Base-by-base conservation (phyloP, 2,888 invertebrate species). In the Aphodius granarius region DNA sequence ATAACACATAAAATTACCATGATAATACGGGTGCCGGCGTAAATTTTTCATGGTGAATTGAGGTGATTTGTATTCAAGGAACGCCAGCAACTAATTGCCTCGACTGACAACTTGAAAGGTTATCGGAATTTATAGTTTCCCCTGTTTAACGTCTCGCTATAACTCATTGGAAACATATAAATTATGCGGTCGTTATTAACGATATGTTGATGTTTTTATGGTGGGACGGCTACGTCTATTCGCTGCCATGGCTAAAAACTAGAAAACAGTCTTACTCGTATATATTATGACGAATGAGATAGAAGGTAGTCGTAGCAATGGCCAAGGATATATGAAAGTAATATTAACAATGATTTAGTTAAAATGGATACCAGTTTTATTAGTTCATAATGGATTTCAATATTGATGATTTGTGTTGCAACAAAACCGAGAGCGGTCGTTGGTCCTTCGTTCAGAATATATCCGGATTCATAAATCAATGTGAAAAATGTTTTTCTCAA, bases 131-230 rank as follows among this genome's bases (percentile, higher is more conserved):
- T 43, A 43, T 43, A 43, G 43, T 43, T 43, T 43, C 43, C 43
- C 43, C 43, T 43, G 43, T 43, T 43, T 43, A 43, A 43, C 43
- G 43, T 43, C 43, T 43, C 43, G 43, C 43, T 13, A 43, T 65
- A 65, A 65, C 65, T 65, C 65, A 65, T 65, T 65, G 18, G 18
- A 65, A 65, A 18, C 65, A 65, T 65, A 65, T 19, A 65, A 16
- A 65, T 18, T 65, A 18, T 19, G 65, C 1, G 43, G 6, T 16
- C 65, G 65, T 65, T 65, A 19, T 65, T 18, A 18, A 65, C 65
- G 18, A 18, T 65, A 65, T 18, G 65, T 65, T 65, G 18, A 43
- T 43, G 43, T 43, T 43, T 43, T 43, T 43, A 43, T 43, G 43
- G 4, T 15, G 65, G 65, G 5, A 65, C 9, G 65, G 18, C 16